Conservation (phyloP, 23 tunicate genomes). For the Halocynthia aurantium region DNA sequence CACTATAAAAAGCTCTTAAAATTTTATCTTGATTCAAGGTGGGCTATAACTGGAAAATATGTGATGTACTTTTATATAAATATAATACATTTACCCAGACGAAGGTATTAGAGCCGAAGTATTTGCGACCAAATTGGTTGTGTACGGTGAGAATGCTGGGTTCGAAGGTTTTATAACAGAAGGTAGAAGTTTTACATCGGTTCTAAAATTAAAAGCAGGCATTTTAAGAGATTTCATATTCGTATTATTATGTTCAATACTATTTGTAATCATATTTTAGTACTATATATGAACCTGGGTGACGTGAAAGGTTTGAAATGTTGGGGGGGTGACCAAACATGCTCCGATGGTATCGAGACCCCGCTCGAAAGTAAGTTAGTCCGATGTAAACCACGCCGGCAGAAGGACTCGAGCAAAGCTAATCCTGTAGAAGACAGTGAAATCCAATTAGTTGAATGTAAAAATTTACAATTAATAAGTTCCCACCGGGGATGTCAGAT, state of each 20-base stretch:
- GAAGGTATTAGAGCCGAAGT: too few relatives aligned
- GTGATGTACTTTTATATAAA: too few relatives aligned
- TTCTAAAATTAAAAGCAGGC: constrained; percentile 8
- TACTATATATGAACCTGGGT: constrained; percentile 28
- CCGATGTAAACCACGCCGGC: constrained; percentile 44
- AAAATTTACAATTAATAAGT: too few relatives aligned
- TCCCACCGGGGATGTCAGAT: too few relatives aligned
- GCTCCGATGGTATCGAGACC: constrained; percentile 35
- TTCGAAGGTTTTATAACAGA: constrained; percentile 24
- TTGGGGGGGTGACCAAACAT: constrained; percentile 38
- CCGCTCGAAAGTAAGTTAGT: constrained; percentile 5
- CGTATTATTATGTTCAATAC: background rate
- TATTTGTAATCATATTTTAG: background rate
- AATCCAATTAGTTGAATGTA: too few relatives aligned
- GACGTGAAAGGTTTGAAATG: constrained; percentile 30
- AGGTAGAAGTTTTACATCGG: constrained; percentile 34
- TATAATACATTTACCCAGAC: too few relatives aligned
- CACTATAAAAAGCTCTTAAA: too few relatives aligned
- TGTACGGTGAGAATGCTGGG: constrained; percentile 7
- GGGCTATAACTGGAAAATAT: too few relatives aligned
- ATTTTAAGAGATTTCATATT: background rate
- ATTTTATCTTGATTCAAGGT: too few relatives aligned
- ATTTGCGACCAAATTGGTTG: background rate
- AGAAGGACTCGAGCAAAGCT: constrained; percentile 33
- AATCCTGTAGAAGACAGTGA: constrained; percentile 1